These are phyloP conservation scores for Megaceryle maxima DNA, from an alignment of 2,113 vertebrate genomes.

Conservation along the genomic window DNA sequence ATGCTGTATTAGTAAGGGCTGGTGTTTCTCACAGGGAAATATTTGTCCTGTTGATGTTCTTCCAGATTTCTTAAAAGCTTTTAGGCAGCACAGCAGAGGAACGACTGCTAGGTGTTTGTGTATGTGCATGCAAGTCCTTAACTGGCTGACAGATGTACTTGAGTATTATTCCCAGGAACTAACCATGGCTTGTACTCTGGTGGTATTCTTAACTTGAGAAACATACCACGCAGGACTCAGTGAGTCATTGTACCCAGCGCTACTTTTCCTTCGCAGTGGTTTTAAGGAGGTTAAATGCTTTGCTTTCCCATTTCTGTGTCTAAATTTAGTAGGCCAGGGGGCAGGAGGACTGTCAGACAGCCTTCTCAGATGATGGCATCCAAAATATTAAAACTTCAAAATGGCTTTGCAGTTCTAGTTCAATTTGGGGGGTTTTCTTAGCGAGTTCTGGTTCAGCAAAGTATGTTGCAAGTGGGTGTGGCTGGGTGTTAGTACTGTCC, in stretches of 20 bases:
- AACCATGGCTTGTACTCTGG: not conserved
- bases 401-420: not conserved
- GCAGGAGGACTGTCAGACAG: not conserved
- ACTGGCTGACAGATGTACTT: not conserved
- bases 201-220: constrained; percentile 14
- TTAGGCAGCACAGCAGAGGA: not conserved
- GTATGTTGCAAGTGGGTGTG: not conserved
- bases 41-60: not conserved
- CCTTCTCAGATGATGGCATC: not conserved
- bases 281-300: not conserved
- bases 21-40: not conserved
- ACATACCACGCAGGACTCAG: constrained; percentile 11
- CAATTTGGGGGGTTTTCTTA: not conserved
- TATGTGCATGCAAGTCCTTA: not conserved
- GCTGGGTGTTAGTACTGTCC: not conserved
- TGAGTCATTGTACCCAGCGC: constrained; percentile 11
- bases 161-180: constrained; percentile 13
- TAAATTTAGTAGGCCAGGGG: not conserved
- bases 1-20: not conserved
- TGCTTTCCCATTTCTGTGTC: not conserved
- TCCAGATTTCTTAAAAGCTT: not conserved
- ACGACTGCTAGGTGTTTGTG: not conserved
- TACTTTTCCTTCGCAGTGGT: not conserved
- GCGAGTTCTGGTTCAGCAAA: not conserved
- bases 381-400: not conserved